Conservation (phyloP, 2,797 vertebrate species). For the Parambassis ranga region DNA sequence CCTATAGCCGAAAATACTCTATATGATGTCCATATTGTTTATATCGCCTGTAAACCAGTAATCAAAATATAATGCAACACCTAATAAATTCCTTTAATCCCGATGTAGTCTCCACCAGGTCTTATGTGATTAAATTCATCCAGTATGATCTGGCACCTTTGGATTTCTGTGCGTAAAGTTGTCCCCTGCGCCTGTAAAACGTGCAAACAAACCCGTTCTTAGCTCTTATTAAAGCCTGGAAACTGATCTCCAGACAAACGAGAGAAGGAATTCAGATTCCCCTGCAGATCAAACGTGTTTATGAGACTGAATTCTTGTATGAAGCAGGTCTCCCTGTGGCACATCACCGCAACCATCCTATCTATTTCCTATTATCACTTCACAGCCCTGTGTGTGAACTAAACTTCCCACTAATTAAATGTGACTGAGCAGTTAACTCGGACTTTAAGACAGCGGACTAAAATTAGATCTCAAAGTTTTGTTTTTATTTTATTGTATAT, state of each 20-base stretch:
- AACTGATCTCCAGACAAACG: slow-evolving; percentile 6
- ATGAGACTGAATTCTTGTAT: slow-evolving; percentile 18
- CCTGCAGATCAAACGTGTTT: slow-evolving; percentile 22
- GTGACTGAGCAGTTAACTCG: no score
- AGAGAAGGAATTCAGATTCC: background rate
- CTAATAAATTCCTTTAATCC: slow-evolving; percentile 75
- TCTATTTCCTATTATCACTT: background rate
- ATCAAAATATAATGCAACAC: slow-evolving; percentile 61
- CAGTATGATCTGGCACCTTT: background rate
- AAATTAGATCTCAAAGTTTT: no score
- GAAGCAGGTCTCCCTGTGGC: background rate
- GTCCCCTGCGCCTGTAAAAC: background rate
- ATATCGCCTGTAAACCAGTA: slow-evolving; percentile 71
- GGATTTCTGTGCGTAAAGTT: background rate
- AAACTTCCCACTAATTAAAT: background rate
- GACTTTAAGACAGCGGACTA: no score
- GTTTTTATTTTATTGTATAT: no score
- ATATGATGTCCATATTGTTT: slow-evolving; percentile 65
- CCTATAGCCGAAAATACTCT: slow-evolving; percentile 32
- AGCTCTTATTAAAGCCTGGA: background rate
- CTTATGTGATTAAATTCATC: background rate
- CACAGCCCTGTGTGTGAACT: slow-evolving; percentile 1
- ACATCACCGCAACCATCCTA: slow-evolving; percentile 1
- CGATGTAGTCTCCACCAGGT: slow-evolving; percentile 8
- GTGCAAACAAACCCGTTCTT: background rate